Conservation (phyloP, 2,113 vertebrate genomes). For the Megalops atlanticus region DNA sequence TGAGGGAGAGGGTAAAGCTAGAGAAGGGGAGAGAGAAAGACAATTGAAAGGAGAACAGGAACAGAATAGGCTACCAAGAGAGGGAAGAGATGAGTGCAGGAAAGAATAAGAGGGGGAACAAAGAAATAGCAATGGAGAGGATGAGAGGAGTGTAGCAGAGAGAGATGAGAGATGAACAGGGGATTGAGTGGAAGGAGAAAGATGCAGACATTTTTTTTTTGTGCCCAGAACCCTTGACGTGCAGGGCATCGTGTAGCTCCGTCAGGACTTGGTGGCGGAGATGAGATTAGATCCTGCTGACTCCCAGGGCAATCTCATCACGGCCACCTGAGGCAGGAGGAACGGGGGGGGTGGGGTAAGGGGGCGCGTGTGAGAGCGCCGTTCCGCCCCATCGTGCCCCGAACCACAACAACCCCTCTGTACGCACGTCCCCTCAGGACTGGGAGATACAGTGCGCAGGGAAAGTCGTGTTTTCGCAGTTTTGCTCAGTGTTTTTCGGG, state of each 20-base stretch:
- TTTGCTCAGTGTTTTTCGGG: neutral
- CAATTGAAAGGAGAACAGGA: no score
- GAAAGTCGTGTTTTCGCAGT: no score
- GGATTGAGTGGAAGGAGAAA: constrained; percentile 36
- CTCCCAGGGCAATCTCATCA: constrained; percentile 23
- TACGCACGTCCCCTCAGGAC: neutral
- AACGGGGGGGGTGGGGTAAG: constrained; percentile 34
- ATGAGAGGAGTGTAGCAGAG: neutral
- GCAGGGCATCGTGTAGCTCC: neutral
- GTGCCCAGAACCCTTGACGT: neutral
- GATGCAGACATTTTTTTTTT: neutral
- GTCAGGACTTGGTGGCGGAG: constrained; percentile 11
- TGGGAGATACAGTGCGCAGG: no score
- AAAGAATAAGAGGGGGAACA: constrained; percentile 37
- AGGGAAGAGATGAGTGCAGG: constrained; percentile 36
- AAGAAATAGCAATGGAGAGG: constrained; percentile 14
- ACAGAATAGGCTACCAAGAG: no score
- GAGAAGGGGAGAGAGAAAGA: constrained; percentile 51
- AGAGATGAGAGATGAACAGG: constrained; percentile 29
- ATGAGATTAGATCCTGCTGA: constrained; percentile 54
- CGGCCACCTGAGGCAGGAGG: constrained; percentile 59
- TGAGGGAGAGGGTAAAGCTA: constrained; percentile 18
- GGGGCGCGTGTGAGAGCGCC: constrained; percentile 59
- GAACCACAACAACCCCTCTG: constrained; percentile 37
- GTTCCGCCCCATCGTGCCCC: constrained; percentile 43